Evolutionary conservation across 2,113 vertebrate species (phyloP).

Genomic region (Lipophrys pholis): DNA sequence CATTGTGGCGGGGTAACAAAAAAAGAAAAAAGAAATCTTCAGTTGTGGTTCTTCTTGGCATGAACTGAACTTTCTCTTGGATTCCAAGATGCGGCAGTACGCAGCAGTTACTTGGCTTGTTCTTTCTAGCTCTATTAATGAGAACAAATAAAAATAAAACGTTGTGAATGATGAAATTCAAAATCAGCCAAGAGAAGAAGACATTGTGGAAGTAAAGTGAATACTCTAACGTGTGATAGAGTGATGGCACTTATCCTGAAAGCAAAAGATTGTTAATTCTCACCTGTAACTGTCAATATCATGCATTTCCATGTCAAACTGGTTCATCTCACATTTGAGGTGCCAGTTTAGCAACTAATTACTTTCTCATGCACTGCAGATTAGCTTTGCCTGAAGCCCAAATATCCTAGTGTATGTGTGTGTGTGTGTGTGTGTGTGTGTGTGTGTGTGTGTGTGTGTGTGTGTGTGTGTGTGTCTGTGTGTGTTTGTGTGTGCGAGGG

Average conservation of each 20-base stretch:
- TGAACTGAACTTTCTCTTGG: conserved; percentile 17
- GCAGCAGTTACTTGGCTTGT: conserved; percentile 38
- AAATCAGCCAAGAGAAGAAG: not conserved
- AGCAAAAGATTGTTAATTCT: not conserved
- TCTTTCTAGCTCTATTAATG: conserved; percentile 31
- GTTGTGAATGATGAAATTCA: conserved; percentile 3
- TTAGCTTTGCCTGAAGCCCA: conserved; percentile 51
- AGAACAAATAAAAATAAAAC: conserved; percentile 39
- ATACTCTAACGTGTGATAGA: no score
- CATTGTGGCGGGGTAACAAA: conserved; percentile 22
- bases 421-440: conserved; percentile 5
- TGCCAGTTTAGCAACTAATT: conserved; percentile 60
- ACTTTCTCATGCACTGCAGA: conserved; percentile 53
- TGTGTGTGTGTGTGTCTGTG: no score
- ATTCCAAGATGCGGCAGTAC: conserved; percentile 29
- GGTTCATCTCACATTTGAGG: conserved; percentile 27
- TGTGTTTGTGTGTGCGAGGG: no score
- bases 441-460: conserved; percentile 1
- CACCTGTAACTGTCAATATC: conserved; percentile 26
- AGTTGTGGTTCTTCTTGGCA: conserved; percentile 42
- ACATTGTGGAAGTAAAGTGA: not conserved
- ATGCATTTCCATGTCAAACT: conserved; percentile 27
- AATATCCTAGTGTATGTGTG: conserved; percentile 29
- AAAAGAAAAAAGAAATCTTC: conserved; percentile 18
- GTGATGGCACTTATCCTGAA: not conserved